Evolutionary conservation across 1,140 invertebrate species (phyloP), one percentile per base, ranked within the genome.

Genomic region (Heterodera carotae): DNA sequence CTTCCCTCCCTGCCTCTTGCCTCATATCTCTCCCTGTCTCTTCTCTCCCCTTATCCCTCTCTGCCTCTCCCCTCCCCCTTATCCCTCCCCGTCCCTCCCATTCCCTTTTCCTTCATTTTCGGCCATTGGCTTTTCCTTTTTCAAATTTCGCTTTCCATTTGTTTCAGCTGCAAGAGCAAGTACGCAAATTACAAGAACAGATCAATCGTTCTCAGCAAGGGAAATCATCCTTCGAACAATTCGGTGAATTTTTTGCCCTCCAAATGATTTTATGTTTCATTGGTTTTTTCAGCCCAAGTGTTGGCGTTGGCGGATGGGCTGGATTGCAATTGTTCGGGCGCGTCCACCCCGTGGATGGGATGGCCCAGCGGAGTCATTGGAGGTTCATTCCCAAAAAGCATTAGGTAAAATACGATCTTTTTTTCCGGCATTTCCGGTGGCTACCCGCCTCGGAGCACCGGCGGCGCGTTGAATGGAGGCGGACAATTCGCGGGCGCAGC

Each of bases 251-350:
- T 8, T 75, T 48, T 27, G 27, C 33, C 25, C 10, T 64, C 56
- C 31, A 31, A 64, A 78, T 80, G 8, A 15, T 36, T 34, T 60
- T 56, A 2, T n/a, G 27, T 82, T n/a, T n/a, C n/a, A n/a, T n/a
- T n/a, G n/a, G n/a, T n/a, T n/a, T n/a, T n/a, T n/a, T 75, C 29
- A 82, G 81, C 81, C 29, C 81, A 82, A 76, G 78, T 82, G 69
- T 33, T 82, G 43, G 75, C 81, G 22, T 29, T 77, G 48, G 81
- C 81, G 33, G 81, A 82, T 29, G 81, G 81, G 25, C 59, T 82
- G 29, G 81, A 82, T 48, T 82, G 81, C 34, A 84, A 76, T 62
- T 82, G 81, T 60, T 81, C 82, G 6, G 81, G 81, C n/a, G 48
- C 73, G 31, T 60, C 36, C 36, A 34, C 81, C n/a, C 80, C 80